These are phyloP conservation scores for Patella depressa DNA, from an alignment of 2,888 invertebrate species.

Conservation along the genomic window DNA sequence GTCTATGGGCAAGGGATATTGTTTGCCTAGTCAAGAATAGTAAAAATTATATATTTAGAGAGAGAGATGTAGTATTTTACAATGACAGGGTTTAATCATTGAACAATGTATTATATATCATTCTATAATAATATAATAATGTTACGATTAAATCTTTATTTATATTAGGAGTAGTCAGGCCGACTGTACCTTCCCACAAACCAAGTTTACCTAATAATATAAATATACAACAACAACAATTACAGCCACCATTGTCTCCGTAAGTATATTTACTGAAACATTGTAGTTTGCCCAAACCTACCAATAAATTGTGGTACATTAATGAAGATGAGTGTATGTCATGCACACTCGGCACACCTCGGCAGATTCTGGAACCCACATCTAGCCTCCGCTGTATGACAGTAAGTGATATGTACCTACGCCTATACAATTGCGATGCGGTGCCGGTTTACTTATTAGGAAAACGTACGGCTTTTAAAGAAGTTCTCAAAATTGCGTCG, in stretches of 20 bases:
- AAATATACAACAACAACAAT: conserved; percentile 27
- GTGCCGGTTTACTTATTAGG: no score
- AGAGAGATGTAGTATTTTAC: background rate
- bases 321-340: no score
- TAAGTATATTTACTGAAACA: background rate
- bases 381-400: no score
- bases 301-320: no score
- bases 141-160: conserved; percentile 5
- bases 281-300: background rate
- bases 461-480: no score
- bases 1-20: background rate
- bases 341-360: no score
- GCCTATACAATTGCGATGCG: no score
- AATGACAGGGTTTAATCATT: no score
- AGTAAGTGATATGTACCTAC: no score
- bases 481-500: no score
- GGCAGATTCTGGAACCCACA: no score
- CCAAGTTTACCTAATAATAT: conserved; percentile 28
- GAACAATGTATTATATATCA: background rate
- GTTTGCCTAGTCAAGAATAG: background rate
- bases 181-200: conserved; percentile 38
- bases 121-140: background rate
- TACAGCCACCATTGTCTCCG: background rate
- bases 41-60: background rate
- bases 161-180: conserved; percentile 29